These are phyloP conservation scores for Psophia crepitans DNA, from an alignment of 2,113 vertebrate species.

Conservation along the genomic window DNA sequence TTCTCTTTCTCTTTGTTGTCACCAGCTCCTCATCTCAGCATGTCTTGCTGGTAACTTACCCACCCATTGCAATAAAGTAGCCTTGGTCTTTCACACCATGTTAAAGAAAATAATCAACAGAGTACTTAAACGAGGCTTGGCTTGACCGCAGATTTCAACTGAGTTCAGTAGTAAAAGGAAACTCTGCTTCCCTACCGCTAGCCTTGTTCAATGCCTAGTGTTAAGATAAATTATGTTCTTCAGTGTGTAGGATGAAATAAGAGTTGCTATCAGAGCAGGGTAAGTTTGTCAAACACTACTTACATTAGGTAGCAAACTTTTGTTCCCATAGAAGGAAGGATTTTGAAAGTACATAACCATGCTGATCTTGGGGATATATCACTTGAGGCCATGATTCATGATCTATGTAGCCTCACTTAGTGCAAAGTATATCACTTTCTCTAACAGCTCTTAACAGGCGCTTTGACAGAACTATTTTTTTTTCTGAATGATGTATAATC, in stretches of 20 bases:
- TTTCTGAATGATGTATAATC: conserved; percentile 55
- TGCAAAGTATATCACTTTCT: background rate
- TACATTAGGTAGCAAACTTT: background rate
- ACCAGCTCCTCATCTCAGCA: conserved; percentile 30
- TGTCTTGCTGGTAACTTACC: conserved; percentile 27
- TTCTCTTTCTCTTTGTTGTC: conserved; percentile 11
- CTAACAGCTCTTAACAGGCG: background rate
- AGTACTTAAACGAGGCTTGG: conserved; percentile 4
- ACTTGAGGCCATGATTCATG: background rate
- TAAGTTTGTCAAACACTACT: background rate
- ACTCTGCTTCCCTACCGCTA: conserved; percentile 10
- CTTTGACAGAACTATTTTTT: conserved; percentile 49
- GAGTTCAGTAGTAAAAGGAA: conserved; percentile 10
- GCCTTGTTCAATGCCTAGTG: background rate
- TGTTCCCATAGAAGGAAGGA: background rate
- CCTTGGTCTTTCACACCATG: conserved; percentile 28
- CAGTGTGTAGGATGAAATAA: conserved; percentile 15
- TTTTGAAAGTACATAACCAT: background rate
- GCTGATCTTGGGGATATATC: background rate
- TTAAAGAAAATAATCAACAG: conserved; percentile 45
- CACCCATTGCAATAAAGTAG: conserved; percentile 4
- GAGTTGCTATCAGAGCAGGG: background rate
- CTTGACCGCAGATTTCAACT: background rate
- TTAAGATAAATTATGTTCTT: conserved; percentile 36
- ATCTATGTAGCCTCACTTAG: background rate